phyloP scores from a whole-genome alignment of 2,113 vertebrate species.

The Ptilorrhoa leucosticta region DNA sequence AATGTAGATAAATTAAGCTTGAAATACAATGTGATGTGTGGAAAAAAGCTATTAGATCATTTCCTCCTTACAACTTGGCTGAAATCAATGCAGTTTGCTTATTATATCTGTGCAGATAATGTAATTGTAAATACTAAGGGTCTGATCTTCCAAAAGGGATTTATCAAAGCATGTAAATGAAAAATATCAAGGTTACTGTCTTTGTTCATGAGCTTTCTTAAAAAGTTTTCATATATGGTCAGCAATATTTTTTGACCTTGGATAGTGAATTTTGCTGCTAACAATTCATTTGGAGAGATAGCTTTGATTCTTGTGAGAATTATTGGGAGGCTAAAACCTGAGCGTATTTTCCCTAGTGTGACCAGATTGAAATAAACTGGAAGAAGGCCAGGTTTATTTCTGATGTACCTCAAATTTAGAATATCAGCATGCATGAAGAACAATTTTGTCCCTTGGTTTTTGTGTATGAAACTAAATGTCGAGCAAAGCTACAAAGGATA shows the following conservation, averaged over 20 bases:
- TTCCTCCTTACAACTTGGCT: not conserved
- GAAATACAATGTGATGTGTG: not conserved
- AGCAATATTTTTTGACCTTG: not conserved
- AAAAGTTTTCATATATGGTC: not conserved
- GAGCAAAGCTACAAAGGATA: not conserved
- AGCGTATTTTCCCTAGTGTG: not conserved
- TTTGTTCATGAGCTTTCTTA: not conserved
- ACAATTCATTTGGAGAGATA: not conserved
- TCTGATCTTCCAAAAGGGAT: not conserved
- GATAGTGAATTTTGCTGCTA: not conserved
- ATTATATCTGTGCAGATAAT: not conserved
- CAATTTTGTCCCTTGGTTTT: not conserved
- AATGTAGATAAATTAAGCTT: not conserved
- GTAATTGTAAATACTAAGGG: not conserved
- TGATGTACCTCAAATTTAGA: constrained; percentile 31
- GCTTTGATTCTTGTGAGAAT: not conserved
- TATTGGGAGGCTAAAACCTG: not conserved
- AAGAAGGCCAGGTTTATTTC: constrained; percentile 22
- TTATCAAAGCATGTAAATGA: not conserved
- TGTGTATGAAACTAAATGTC: not conserved
- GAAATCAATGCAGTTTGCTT: not conserved
- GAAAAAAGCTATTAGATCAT: not conserved
- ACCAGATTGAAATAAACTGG: not conserved
- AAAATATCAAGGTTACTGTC: not conserved
- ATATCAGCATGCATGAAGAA: not conserved